Base-by-base conservation (phyloP, 2,888 invertebrate genomes). In the Tetanocera ferruginea region DNA sequence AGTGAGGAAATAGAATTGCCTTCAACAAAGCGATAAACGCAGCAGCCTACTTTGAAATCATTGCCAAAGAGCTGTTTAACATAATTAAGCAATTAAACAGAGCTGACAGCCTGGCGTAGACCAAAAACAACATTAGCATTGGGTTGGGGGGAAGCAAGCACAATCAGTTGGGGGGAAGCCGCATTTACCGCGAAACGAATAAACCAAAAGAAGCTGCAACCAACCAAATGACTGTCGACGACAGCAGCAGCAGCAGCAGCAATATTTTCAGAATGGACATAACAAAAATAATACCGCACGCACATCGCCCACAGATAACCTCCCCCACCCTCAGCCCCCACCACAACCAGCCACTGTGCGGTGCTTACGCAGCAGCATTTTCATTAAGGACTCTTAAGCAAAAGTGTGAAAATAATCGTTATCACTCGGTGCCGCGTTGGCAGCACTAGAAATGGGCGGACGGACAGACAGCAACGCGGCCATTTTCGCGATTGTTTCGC, bases 401-500 rank as follows among this genome's bases (percentile, higher is more conserved):
- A 83, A 85, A 87, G 86, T 85, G 87, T 84, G 87, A 86, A 87
- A 85, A 87, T 87, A 86, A 86, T 87, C 87, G 85, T 87, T 87
- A 87, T 85, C 87, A 85, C 85, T 84, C 83, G 78, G 81, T 78
- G 72, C 81, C 78, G 79, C 79, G 76, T 19, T 19, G 34, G 28
- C 66, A 70, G 25, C 25, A 34, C 55, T 17, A 19, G 55, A 72
- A 83, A 82, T 78, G 81, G 51, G 31, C 11, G 49, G 37, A 17
- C 11, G 49, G 37, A 17, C 31, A 9, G 57, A 9, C 14, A 19
- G 17, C 43, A 11, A 23, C 28, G 49, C 71, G 66, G 71, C 79
- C 78, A 81, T 80, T 80, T 81, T 77, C 82, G 83, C 82, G 82
- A 84, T 85, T 86, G 86, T 87, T 87, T 81, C 81, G 85, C 87